Conservation (phyloP, 1,140 invertebrate species). For the Drosophila jambulina region DNA sequence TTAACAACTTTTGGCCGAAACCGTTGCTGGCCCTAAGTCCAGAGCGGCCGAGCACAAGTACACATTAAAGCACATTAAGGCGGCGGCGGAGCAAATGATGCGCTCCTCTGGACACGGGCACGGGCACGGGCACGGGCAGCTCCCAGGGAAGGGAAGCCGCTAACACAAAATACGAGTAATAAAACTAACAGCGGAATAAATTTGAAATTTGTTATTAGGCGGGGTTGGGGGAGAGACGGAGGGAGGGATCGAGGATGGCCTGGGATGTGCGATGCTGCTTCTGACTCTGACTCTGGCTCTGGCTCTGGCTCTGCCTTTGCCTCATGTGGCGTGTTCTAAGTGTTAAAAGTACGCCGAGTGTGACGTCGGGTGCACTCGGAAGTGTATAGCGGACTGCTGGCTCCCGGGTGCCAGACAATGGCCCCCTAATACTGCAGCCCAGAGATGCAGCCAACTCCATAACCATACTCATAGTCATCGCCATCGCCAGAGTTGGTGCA, state of each 20-base stretch:
- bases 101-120: slow-evolving; percentile 75
- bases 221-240: not conserved
- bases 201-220: slow-evolving; percentile 80
- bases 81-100: slow-evolving; percentile 76
- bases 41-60: slow-evolving; percentile 66
- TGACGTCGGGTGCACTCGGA: slow-evolving; percentile 79
- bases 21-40: slow-evolving; percentile 67
- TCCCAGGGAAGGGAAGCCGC: not conserved
- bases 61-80: slow-evolving; percentile 82
- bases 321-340: slow-evolving; percentile 63
- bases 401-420: slow-evolving; percentile 59
- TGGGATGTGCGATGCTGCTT: slow-evolving; percentile 13
- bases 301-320: not conserved
- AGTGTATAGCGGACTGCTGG: slow-evolving; percentile 47
- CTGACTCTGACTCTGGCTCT: slow-evolving; percentile 1
- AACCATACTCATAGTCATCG: slow-evolving; percentile 17
- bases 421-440: slow-evolving; percentile 30
- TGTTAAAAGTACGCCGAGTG: slow-evolving; percentile 80
- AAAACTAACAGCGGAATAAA: slow-evolving; percentile 72
- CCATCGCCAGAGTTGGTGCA: slow-evolving; percentile 41
- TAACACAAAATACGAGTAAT: slow-evolving; percentile 33
- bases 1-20: slow-evolving; percentile 68
- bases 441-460: slow-evolving; percentile 29
- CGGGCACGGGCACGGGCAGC: slow-evolving; percentile 40
- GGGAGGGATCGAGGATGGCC: not conserved